Evolutionary conservation across 2,888 invertebrate species (phyloP), one percentile per base, ranked within the genome.

Genomic region (Microctonus brassicae): DNA sequence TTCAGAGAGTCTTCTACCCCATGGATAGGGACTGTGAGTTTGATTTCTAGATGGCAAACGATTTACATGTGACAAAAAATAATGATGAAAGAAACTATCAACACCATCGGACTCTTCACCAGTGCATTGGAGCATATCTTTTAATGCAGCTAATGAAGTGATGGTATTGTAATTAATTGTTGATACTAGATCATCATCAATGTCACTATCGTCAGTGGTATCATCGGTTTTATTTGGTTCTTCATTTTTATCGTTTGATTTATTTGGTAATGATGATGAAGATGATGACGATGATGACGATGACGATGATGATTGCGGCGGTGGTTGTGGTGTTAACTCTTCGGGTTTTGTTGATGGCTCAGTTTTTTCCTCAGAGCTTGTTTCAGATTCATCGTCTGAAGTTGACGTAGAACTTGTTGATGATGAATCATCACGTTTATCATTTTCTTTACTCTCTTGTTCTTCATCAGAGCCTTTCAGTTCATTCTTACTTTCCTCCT

Each of bases 21-120:
- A 87, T 3, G 88, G 88, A 79, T 87, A 88, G 6, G 88, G 88
- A 42, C 87, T 87, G 62, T 88, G 88, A 7, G 86, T 87, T 71
- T 89, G 89, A 79, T 90, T 90, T 70, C 91, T 89, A 73, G 92
- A 92, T 33, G 93, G 93, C 74, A 93, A 88, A 79, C 91, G 91
- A 84, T 93, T 93, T 76, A 92, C 93, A 83, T 93, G 93, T 77
- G 92, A 92, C 87, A 93, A 90, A 86, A 93, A 93, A 83, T 93
- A 93, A 82, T 93, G 92, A 80, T 93, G 92, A 82, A 93, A 92
- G 83, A 92, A 92, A 77, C 89, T 90, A 75, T 91, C 91, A 39
- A 90, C 90, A 11, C 88, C 86, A 61, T 88, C 88, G 3, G 87
- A 87, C 76, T 91, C 90, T 78, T 89, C 91, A 73, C 89, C 90